phyloP scores from a whole-genome alignment of 2,888 invertebrate species.

The Dastarcus helophoroides region DNA sequence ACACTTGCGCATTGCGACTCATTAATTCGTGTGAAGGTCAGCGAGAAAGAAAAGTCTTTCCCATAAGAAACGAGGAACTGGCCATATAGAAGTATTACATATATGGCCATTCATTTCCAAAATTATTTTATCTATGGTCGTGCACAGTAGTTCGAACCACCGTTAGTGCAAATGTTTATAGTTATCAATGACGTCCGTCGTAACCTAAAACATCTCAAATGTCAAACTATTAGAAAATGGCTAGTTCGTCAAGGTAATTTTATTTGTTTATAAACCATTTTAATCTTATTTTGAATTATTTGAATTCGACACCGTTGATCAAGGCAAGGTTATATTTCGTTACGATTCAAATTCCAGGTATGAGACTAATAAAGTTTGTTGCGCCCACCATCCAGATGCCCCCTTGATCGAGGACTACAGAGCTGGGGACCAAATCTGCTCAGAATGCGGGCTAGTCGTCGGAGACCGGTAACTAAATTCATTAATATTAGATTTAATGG shows the following conservation, averaged over 20 bases:
- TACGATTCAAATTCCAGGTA: constrained; percentile 37
- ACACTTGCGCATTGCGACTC: too few species aligned
- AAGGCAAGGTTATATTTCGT: background rate
- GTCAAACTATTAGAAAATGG: constrained; percentile 12
- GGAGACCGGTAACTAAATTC: constrained; percentile 86
- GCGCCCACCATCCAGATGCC: constrained; percentile 91
- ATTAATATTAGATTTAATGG: too few species aligned
- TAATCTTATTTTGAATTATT: background rate
- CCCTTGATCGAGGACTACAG: constrained; percentile 95
- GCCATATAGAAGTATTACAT: too few species aligned
- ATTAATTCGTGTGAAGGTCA: too few species aligned
- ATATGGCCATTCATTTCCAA: too few species aligned
- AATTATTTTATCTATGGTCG: too few species aligned
- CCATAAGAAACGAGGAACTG: too few species aligned
- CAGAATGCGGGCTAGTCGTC: constrained; percentile 98
- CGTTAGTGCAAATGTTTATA: too few species aligned
- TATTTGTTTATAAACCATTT: background rate
- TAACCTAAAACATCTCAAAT: too few species aligned
- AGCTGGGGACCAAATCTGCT: constrained; percentile 98
- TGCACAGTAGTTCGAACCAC: too few species aligned
- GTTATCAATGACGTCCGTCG: too few species aligned
- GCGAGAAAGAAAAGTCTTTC: too few species aligned
- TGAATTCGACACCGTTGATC: background rate
- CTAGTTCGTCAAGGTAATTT: constrained; percentile 15
- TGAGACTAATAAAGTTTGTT: constrained; percentile 69